Evolutionary conservation across 1,140 invertebrate genomes (phyloP), one percentile per base, ranked within the genome.

Genomic region (Cotesia typhae): DNA sequence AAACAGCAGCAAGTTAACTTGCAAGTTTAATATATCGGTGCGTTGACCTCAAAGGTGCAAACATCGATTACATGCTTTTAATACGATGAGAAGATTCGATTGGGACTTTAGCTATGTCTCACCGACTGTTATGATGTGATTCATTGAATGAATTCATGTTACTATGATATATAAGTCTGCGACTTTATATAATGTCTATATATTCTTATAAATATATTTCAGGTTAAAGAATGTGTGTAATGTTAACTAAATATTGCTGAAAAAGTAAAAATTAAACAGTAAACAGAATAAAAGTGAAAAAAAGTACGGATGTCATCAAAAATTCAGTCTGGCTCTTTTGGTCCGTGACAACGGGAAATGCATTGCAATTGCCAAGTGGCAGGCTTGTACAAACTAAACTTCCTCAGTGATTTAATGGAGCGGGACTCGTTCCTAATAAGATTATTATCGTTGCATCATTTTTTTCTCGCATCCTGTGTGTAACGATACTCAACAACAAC

Each of bases 311-410:
- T 71, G 14, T 37, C 14, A 71, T 66, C 66, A 66, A 69, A 74
- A 76, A 77, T 77, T 78, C 53, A 64, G 76, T 73, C 72, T 76
- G 63, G 71, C 69, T 76, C 53, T 53, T 67, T 57, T 70, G 64
- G 68, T 64, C 69, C 36, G 66, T 37, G 66, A 73, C 70, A 72
- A 74, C 74, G 57, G 53, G 63, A 76, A 75, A 75, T 70, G 67
- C 64, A 52, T 63, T 60, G 70, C 69, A 70, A 68, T 72, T 71
- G 60, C 67, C n/a, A 72, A 67, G 53, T 66, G 63, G 51, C 53
- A 36, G 28, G 53, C 53, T 65, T 51, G 35, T 52, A 17, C 17
- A 35, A 38, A 37, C 65, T 69, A 17, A 37, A 52, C 67, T 65
- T 64, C 61, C 55, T 53, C 51, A 65, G 35, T 52, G 51, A 20